Percentiles rank a stretch among this genome's conserved stretches.
Conservation (phyloP, 2,797 vertebrate genomes). For the Falco naumanni region DNA sequence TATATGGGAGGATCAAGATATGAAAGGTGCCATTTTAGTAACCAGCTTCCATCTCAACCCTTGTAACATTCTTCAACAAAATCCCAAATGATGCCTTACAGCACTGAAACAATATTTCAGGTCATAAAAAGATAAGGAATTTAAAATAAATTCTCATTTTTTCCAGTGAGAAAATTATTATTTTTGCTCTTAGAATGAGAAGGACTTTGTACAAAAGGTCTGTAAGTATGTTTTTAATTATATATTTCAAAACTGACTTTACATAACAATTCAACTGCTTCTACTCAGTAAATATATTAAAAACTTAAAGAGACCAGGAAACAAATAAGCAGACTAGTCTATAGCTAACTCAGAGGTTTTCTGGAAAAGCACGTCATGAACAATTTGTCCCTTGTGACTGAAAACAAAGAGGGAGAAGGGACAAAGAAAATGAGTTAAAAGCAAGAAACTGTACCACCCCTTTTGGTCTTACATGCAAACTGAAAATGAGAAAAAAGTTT, state of each 20-base stretch:
- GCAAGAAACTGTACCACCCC: slow-evolving; percentile 11
- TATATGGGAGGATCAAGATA: slow-evolving; percentile 11
- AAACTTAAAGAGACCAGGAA: slow-evolving; percentile 17
- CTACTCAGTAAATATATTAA: slow-evolving; percentile 12
- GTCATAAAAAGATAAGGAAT: slow-evolving; percentile 44
- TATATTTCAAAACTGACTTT: slow-evolving; percentile 38
- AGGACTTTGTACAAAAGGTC: neutral
- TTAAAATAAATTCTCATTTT: neutral
- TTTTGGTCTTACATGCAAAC: slow-evolving; percentile 46
- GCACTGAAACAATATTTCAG: neutral
- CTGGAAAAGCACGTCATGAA: neutral
- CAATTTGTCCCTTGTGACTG: neutral
- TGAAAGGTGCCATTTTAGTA: neutral
- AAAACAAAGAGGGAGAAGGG: neutral
- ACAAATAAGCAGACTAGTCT: neutral
- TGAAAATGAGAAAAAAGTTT: slow-evolving; percentile 33
- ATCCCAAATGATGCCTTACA: neutral
- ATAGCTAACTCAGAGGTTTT: neutral
- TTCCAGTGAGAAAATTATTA: neutral
- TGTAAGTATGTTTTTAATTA: slow-evolving; percentile 36
- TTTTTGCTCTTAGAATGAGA: slow-evolving; percentile 32
- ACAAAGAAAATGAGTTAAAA: slow-evolving; percentile 28
- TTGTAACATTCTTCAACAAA: neutral
- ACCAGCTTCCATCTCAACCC: neutral
- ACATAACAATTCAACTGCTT: slow-evolving; percentile 10